These are phyloP conservation scores for Lota lota DNA, from an alignment of 2,113 vertebrate species.

Conservation along the genomic window DNA sequence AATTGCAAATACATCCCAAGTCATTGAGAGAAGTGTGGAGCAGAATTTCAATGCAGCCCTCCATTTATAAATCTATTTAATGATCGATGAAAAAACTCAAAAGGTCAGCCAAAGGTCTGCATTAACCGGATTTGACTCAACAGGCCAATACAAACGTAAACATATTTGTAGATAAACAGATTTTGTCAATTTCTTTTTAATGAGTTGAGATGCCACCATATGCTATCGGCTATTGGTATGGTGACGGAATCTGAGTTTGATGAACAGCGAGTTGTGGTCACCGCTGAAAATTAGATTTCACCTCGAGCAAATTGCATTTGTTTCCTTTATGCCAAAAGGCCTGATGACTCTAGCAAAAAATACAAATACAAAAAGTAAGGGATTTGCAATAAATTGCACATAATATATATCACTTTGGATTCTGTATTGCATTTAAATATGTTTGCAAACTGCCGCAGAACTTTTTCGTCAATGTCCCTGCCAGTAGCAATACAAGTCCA, in stretches of 20 bases:
- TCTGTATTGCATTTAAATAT: constrained; percentile 4
- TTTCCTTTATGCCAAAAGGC: constrained; percentile 26
- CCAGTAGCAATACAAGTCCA: constrained; percentile 11
- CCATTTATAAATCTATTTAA: constrained; percentile 25
- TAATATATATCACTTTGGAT: constrained; percentile 30
- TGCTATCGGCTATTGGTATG: constrained; percentile 11
- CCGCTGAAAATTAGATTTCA: constrained; percentile 23
- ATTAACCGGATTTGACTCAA: constrained; percentile 12
- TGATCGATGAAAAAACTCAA: constrained; percentile 36
- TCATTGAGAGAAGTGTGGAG: constrained; percentile 1
- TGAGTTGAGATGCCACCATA: constrained; percentile 22
- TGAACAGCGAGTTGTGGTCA: constrained; percentile 1
- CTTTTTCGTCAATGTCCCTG: constrained; percentile 23
- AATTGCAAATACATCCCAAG: constrained; percentile 39
- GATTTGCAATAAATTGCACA: constrained; percentile 49
- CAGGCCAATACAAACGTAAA: constrained; percentile 19
- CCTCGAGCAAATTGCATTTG: constrained; percentile 30
- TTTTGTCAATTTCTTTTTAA: constrained; percentile 27
- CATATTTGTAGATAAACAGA: constrained; percentile 11
- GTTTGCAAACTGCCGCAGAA: constrained; percentile 27
- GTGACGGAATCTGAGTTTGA: neutral
- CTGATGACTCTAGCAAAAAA: constrained; percentile 33
- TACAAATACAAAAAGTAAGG: constrained; percentile 6
- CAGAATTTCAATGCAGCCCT: constrained; percentile 29
- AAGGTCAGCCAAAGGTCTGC: constrained; percentile 45